Percentiles rank a stretch among this genome's conserved stretches.
These are phyloP conservation scores for Bagarius yarrelli DNA, from an alignment of 2,113 vertebrate species.

Conservation along the genomic window DNA sequence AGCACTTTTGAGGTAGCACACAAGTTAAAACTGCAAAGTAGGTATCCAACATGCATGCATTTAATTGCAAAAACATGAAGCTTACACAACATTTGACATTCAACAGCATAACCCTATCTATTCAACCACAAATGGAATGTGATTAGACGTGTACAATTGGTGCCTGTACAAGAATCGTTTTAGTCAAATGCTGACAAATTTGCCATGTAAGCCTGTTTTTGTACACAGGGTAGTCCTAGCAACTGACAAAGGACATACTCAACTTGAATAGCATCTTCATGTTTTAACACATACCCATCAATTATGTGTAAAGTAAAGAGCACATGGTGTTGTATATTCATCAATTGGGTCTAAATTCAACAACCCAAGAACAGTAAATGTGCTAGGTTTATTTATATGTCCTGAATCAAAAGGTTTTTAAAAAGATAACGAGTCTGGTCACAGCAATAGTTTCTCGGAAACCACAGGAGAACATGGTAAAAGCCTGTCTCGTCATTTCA, in stretches of 20 bases:
- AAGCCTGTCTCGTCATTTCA: slow-evolving; percentile 10
- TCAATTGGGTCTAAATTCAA: neutral
- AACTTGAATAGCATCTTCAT: slow-evolving; percentile 33
- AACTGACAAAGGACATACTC: slow-evolving; percentile 39
- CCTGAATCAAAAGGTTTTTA: neutral
- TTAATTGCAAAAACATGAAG: neutral
- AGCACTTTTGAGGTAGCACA: neutral
- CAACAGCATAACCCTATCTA: slow-evolving; percentile 16
- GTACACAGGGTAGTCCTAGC: slow-evolving; percentile 56
- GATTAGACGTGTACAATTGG: slow-evolving; percentile 40
- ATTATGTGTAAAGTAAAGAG: slow-evolving; percentile 19
- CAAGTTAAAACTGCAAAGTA: neutral
- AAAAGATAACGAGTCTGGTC: neutral
- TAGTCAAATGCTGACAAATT: slow-evolving; percentile 61
- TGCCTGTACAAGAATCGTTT: slow-evolving; percentile 52
- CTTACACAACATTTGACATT: neutral
- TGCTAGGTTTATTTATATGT: too few species aligned
- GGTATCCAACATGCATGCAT: slow-evolving; percentile 19
- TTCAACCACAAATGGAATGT: slow-evolving; percentile 34
- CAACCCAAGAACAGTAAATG: neutral
- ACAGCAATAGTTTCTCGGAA: neutral
- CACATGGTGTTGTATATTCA: neutral
- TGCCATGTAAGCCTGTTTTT: slow-evolving; percentile 51
- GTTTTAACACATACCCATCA: slow-evolving; percentile 52
- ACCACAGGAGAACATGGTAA: neutral